These are phyloP conservation scores for Mylabris sibirica DNA, from an alignment of 2,888 invertebrate genomes.

Conservation along the genomic window DNA sequence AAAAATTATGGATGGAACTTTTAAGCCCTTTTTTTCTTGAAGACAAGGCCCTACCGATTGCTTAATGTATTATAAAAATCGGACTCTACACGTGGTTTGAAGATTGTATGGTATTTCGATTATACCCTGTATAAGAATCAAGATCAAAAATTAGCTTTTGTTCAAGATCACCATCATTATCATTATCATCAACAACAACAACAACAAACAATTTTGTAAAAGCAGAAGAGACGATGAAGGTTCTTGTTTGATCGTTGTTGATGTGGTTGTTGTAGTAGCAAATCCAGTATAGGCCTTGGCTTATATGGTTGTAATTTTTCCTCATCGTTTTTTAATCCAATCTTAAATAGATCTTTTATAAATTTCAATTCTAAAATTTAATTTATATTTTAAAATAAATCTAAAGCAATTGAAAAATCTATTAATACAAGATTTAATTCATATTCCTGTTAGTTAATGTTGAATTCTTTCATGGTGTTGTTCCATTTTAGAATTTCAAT, in stretches of 20 bases:
- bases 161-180: conserved; percentile 2
- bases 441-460: not conserved
- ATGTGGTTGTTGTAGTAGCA: not conserved
- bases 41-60: too few relatives aligned
- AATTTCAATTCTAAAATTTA: not conserved
- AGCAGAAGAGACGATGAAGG: conserved; percentile 1
- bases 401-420: not conserved
- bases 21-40: too few relatives aligned
- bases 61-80: too few relatives aligned
- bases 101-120: too few relatives aligned
- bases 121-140: not conserved
- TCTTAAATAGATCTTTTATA: not conserved
- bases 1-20: too few relatives aligned
- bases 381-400: too few relatives aligned
- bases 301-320: conserved; percentile 1
- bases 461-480: not conserved
- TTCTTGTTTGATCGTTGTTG: conserved; percentile 8
- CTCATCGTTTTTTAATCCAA: not conserved
- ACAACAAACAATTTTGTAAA: not conserved
- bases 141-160: conserved; percentile 5
- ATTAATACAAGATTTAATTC: too few relatives aligned
- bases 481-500: conserved; percentile 1
- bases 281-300: not conserved
- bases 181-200: not conserved
- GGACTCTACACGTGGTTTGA: too few relatives aligned